A percentile compares a stretch with the other conserved stretches of the same genome.
These are phyloP conservation scores for Lasioglossum morio DNA, from an alignment of 2,888 invertebrate species.

Conservation along the genomic window DNA sequence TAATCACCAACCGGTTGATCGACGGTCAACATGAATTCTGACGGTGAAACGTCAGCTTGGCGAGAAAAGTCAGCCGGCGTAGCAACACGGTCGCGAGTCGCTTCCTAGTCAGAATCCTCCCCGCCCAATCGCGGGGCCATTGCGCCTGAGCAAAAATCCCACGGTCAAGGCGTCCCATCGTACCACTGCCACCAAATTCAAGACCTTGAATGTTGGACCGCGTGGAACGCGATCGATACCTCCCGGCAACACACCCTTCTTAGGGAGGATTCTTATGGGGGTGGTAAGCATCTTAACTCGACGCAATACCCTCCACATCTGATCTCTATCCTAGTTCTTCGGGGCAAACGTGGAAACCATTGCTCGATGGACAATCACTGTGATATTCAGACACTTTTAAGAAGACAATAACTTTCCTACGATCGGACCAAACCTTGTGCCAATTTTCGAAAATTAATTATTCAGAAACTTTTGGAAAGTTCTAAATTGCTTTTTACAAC, in stretches of 20 bases:
- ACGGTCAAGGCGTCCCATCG: slow-evolving; percentile 36
- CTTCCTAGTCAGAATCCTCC: slow-evolving; percentile 54
- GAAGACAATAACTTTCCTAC: too few species aligned
- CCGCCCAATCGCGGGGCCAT: slow-evolving; percentile 26
- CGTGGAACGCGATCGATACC: slow-evolving; percentile 10
- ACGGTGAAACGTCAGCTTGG: background rate
- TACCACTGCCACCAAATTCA: slow-evolving; percentile 48
- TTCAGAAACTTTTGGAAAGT: too few species aligned
- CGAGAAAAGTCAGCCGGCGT: background rate
- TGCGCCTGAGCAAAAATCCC: slow-evolving; percentile 57
- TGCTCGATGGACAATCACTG: background rate
- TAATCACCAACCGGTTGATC: background rate
- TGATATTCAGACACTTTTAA: too few species aligned
- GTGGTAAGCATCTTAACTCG: background rate
- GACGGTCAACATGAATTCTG: background rate
- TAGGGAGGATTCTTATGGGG: background rate
- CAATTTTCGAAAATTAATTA: too few species aligned
- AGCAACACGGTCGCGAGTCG: slow-evolving; percentile 20
- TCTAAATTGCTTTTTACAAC: too few species aligned
- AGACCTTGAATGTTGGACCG: slow-evolving; percentile 13
- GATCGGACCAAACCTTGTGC: too few species aligned
- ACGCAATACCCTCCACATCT: too few species aligned
- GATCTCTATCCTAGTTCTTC: background rate
- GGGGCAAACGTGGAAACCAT: background rate
- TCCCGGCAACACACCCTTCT: background rate